phyloP scores from a whole-genome alignment of 2,888 invertebrate genomes.

The Drosophila fungiperda region DNA sequence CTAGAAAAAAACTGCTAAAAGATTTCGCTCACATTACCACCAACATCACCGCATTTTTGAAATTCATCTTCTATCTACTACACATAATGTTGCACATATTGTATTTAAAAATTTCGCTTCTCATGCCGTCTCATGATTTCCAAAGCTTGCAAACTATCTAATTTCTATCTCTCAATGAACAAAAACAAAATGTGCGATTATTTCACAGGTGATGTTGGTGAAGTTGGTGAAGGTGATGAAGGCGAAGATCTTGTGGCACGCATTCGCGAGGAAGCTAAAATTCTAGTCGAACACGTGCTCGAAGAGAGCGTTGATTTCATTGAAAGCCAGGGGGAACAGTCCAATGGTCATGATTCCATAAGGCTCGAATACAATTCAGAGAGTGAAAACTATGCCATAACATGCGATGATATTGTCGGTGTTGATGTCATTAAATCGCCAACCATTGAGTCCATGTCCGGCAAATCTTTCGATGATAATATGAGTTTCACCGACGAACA shows the following conservation, averaged over 20 bases:
- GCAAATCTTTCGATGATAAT: slow-evolving; percentile 85
- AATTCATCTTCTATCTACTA: slow-evolving; percentile 44
- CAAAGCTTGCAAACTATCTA: slow-evolving; percentile 56
- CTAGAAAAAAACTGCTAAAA: slow-evolving; percentile 36
- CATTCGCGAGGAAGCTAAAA: slow-evolving; percentile 83
- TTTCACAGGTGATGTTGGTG: slow-evolving; percentile 68
- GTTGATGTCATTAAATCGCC: slow-evolving; percentile 84
- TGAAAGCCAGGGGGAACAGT: slow-evolving; percentile 73
- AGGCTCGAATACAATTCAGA: slow-evolving; percentile 83
- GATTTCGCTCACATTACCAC: slow-evolving; percentile 52
- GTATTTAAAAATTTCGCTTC: slow-evolving; percentile 45
- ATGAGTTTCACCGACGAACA: slow-evolving; percentile 84
- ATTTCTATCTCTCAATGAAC: slow-evolving; percentile 56
- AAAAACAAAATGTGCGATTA: slow-evolving; percentile 71
- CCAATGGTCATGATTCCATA: slow-evolving; percentile 69
- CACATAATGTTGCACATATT: slow-evolving; percentile 54
- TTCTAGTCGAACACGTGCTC: slow-evolving; percentile 84
- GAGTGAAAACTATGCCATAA: slow-evolving; percentile 85
- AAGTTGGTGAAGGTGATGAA: slow-evolving; percentile 67
- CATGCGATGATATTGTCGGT: slow-evolving; percentile 84
- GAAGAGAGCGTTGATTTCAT: slow-evolving; percentile 84
- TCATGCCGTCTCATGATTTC: slow-evolving; percentile 67
- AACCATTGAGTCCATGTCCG: slow-evolving; percentile 85
- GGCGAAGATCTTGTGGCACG: slow-evolving; percentile 64
- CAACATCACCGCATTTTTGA: slow-evolving; percentile 56